A percentile compares a stretch with the other conserved stretches of the same genome.
These are phyloP conservation scores for Lymantria monacha DNA, from an alignment of 2,888 invertebrate species.

Conservation along the genomic window DNA sequence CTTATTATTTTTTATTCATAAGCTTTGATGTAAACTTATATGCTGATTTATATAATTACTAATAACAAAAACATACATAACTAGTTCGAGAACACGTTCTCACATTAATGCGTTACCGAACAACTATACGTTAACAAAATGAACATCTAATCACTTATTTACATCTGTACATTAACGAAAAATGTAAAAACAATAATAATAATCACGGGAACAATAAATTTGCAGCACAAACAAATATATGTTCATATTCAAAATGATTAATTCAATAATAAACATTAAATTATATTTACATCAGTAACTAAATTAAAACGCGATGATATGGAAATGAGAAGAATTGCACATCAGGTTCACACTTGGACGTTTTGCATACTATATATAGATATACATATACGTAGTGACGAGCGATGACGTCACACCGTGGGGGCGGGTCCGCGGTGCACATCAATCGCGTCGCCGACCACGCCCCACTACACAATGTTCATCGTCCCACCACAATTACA, in stretches of 20 bases:
- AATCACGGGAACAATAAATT: constrained; percentile 68
- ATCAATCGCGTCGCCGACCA: background rate
- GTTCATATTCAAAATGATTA: constrained; percentile 61
- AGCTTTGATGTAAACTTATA: constrained; percentile 33
- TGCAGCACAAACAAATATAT: constrained; percentile 60
- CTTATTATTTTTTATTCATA: constrained; percentile 38
- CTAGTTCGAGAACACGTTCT: too few relatives aligned
- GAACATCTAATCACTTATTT: constrained; percentile 74
- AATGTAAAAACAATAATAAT: constrained; percentile 64
- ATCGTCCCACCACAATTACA: constrained; percentile 34
- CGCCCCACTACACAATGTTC: constrained; percentile 30
- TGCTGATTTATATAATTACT: background rate
- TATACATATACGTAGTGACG: constrained; percentile 40
- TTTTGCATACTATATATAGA: constrained; percentile 59
- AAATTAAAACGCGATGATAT: constrained; percentile 77
- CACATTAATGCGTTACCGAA: background rate
- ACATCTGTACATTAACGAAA: constrained; percentile 79
- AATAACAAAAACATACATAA: too few relatives aligned
- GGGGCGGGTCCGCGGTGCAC: background rate
- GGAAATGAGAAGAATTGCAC: constrained; percentile 80
- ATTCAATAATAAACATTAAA: constrained; percentile 61
- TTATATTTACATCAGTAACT: constrained; percentile 78
- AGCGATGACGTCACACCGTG: background rate
- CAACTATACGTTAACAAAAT: constrained; percentile 48
- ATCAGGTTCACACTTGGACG: constrained; percentile 75